Base-by-base conservation (phyloP, 1,140 invertebrate species). In the Tigriopus japonicus region DNA sequence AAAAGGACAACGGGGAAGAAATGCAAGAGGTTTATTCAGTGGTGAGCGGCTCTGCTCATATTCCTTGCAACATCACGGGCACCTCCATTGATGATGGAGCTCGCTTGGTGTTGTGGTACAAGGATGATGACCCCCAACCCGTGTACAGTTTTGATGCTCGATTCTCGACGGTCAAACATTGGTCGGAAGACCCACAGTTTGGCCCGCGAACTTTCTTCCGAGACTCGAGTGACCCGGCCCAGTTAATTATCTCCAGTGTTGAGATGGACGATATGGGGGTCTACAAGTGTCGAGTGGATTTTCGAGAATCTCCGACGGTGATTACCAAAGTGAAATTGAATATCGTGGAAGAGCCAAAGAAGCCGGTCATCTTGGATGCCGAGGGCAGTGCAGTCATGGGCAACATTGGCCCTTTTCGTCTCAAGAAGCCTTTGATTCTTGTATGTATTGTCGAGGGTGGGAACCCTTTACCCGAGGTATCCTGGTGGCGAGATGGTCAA, bases 261-360 rank as follows among this genome's bases (percentile, higher is more conserved):
- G 14, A 13, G 13, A 17, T 56, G 10, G 56, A 53, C 15, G 65
- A 66, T 49, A 59, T 54, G 15, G 65, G 65, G 10, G 62, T 62
- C 51, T 66, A 66, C 42, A 60, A 61, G 24, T 66, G 65, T 56
- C 54, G 65, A 24, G 62, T 66, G 17, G 65, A 66, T 58, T 66
- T 64, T 41, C 53, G 64, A 23, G 52, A 63, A 40, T 63, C 61
- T 2, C 59, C 59, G 14, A 65, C 64, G 14, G 45, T 63, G 52
- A 64, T 55, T 49, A 54, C 56, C 49, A 56, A 56, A 15, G 56
- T 65, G 52, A 56, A 59, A 51, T 54, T 65, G 6, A 62, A 59
- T 17, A 54, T 65, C 17, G 56, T 65, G 19, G 63, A 63, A 60
- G 52, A 64, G 59, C 55, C 55, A 43, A 41, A 58, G 23, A 58